Percentiles rank a stretch among this genome's conserved stretches.
Conservation (phyloP, 2,113 vertebrate genomes). For the Prunella himalayana region DNA sequence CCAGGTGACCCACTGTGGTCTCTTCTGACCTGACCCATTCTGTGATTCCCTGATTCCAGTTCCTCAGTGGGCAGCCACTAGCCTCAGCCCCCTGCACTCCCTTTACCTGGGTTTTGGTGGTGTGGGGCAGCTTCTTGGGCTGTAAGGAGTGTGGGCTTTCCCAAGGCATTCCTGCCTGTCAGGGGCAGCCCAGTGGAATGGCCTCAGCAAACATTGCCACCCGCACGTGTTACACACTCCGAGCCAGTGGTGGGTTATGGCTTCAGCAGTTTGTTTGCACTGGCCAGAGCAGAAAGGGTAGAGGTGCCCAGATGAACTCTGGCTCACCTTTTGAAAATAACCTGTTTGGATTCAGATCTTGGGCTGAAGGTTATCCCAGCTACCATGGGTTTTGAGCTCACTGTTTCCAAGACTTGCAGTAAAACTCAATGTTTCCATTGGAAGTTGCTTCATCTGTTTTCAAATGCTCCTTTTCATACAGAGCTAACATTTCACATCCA, state of each 20-base stretch:
- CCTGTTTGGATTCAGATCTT: not conserved
- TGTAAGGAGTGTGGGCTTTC: not conserved
- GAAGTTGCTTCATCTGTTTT: not conserved
- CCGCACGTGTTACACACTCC: rapidly evolving
- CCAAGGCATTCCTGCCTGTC: rapidly evolving
- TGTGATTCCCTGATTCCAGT: not conserved
- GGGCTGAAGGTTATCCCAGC: not conserved
- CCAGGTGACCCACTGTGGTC: not conserved
- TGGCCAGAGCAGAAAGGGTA: not conserved
- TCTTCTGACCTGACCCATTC: not conserved
- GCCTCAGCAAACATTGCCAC: not conserved
- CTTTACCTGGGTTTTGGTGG: rapidly evolving
- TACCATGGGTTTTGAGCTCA: not conserved
- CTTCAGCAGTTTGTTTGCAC: not conserved
- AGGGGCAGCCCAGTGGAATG: not conserved
- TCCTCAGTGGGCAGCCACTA: not conserved
- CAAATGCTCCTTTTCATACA: not conserved
- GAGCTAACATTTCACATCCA: not conserved
- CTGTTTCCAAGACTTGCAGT: not conserved
- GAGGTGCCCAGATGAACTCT: not conserved
- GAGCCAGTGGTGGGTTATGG: not conserved
- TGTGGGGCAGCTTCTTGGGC: not conserved
- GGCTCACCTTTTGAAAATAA: not conserved
- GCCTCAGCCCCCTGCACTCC: too few relatives aligned
- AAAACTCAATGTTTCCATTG: not conserved